These are phyloP conservation scores for Manis pentadactyla DNA, from an alignment of 2,797 vertebrate genomes.

Conservation along the genomic window DNA sequence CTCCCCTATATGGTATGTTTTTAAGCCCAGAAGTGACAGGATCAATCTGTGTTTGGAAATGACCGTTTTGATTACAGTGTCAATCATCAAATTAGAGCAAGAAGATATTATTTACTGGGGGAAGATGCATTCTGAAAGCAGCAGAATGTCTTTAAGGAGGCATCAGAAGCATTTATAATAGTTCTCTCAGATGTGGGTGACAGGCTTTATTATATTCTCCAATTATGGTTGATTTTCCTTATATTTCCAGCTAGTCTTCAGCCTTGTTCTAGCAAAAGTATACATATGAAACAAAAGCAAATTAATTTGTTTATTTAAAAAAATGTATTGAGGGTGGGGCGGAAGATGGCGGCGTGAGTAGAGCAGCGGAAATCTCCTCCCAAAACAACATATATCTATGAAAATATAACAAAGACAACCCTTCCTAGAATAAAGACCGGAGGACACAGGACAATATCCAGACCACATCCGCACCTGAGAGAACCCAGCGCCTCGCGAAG, in stretches of 20 bases:
- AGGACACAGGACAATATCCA: too few relatives aligned
- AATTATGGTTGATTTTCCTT: constrained; percentile 54
- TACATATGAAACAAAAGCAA: constrained; percentile 65
- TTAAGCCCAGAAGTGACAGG: constrained; percentile 24
- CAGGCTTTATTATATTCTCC: constrained; percentile 57
- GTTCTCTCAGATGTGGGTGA: constrained; percentile 7
- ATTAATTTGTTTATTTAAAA: constrained; percentile 67
- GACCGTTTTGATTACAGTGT: not conserved
- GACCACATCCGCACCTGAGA: too few relatives aligned
- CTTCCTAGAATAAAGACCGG: too few relatives aligned
- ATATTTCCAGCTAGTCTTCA: constrained; percentile 46
- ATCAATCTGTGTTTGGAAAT: constrained; percentile 39
- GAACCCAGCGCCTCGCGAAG: too few relatives aligned
- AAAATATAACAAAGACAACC: too few relatives aligned
- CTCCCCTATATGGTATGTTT: not conserved
- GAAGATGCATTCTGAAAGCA: constrained; percentile 56
- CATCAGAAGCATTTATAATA: constrained; percentile 44
- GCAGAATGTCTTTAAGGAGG: constrained; percentile 61
- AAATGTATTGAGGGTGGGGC: too few relatives aligned
- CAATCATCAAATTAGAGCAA: constrained; percentile 62
- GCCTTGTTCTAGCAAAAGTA: constrained; percentile 55
- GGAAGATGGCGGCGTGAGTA: too few relatives aligned
- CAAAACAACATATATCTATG: too few relatives aligned
- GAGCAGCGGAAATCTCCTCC: too few relatives aligned
- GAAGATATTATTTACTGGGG: constrained; percentile 35